Evolutionary conservation across 2,888 invertebrate species (phyloP), one percentile per base, ranked within the genome.

Genomic region (Cantharis rustica): DNA sequence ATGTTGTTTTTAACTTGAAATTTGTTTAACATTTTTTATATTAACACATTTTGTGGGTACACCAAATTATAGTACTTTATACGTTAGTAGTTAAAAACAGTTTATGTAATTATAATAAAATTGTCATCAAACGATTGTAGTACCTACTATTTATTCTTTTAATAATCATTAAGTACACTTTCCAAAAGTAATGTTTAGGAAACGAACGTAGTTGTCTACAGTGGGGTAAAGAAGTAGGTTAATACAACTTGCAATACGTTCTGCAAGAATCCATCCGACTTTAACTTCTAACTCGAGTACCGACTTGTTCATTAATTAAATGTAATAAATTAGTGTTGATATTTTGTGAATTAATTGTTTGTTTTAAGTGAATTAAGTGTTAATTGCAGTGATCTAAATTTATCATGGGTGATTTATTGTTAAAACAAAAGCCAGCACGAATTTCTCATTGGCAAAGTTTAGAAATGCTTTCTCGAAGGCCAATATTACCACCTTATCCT

Each of bases 401-500:
- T 47, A 81, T 72, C 64, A 90, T 91, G 90, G 90, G 92, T 85
- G 92, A 92, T 88, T 88, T 90, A 84, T 84, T 92, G 86, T 90
- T 93, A 87, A 92, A 93, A 90, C 93, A 93, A 86, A 92, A 85
- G 90, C 88, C 91, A 89, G 85, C 86, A 76, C 76, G 91, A 89
- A 82, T 89, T 88, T 83, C 85, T 10, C 86, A 87, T 69, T 88
- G 87, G 87, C 87, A 87, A 75, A 87, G 81, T 86, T 87, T 85
- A 71, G 88, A 88, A 77, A 86, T 88, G 86, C 80, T 89, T 9
- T 80, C 83, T 61, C 83, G 88, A 20, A 90, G 93, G 82, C 92
- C 93, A 78, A 93, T 93, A 92, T 92, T 93, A 64, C 92, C 92
- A 84, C 89, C 93, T 85, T 90, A 93, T 84, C 89, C 91, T 31